A percentile compares a stretch with the other conserved stretches of the same genome.
Evolutionary conservation across 2,797 vertebrate species (phyloP).

Genomic region (Heteromormyrus szaboi): DNA sequence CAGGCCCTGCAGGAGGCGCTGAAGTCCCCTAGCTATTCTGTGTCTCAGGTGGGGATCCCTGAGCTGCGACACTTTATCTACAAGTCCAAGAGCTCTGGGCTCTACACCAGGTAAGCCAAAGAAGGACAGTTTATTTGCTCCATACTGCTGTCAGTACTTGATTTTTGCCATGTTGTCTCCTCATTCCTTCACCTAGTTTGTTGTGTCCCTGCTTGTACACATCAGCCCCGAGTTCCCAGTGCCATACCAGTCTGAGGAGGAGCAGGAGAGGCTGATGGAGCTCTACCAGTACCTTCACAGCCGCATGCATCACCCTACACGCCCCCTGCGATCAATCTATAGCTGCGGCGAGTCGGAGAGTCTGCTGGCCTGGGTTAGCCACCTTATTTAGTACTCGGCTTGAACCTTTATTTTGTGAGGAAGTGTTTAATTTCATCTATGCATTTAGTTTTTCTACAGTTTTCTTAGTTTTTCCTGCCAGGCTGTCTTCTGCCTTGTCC

Average conservation of each 20-base stretch:
- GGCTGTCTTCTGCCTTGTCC: background rate
- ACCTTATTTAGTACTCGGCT: background rate
- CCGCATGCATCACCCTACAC: constrained; percentile 81
- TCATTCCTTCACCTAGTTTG: background rate
- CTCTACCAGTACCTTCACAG: constrained; percentile 92
- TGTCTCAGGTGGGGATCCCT: constrained; percentile 80
- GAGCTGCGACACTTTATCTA: constrained; percentile 95
- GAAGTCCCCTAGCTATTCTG: constrained; percentile 73
- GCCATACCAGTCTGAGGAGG: constrained; percentile 73
- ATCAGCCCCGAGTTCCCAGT: constrained; percentile 79
- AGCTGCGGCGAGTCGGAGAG: constrained; percentile 81
- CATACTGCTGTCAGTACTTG: background rate
- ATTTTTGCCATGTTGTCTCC: background rate
- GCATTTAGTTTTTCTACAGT: constrained; percentile 7
- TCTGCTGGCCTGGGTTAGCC: constrained; percentile 84
- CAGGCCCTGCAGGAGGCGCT: constrained; percentile 75
- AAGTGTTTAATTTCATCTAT: background rate
- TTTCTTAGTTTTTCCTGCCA: background rate
- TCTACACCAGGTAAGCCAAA: constrained; percentile 83
- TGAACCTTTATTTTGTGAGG: background rate
- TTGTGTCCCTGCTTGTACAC: constrained; percentile 22
- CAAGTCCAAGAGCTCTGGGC: constrained; percentile 94
- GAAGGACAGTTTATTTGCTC: background rate
- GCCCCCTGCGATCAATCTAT: constrained; percentile 84
- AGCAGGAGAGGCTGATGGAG: constrained; percentile 81